phyloP scores from a whole-genome alignment of 2,797 vertebrate genomes.

The Lithobates pipiens region DNA sequence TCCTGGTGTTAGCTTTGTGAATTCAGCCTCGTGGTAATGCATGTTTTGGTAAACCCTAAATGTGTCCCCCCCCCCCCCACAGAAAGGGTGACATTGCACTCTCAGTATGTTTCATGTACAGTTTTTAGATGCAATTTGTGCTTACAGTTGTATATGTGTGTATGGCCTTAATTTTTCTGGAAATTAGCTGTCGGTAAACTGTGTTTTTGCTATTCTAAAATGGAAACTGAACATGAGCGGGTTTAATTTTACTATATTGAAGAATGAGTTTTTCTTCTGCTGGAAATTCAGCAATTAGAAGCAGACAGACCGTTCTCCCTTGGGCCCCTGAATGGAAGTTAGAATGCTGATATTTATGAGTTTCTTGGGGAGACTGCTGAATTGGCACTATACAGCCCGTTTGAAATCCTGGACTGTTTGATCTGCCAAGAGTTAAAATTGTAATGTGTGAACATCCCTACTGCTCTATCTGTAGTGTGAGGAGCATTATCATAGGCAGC shows the following conservation, averaged over 20 bases:
- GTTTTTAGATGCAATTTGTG: too few species aligned
- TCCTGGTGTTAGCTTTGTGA: too few species aligned
- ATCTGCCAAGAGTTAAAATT: constrained; percentile 44
- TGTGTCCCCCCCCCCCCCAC: too few species aligned
- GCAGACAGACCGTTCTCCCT: constrained; percentile 31
- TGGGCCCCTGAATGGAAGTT: constrained; percentile 43
- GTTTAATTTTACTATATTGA: constrained; percentile 8
- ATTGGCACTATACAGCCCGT: constrained; percentile 26
- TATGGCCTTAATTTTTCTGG: too few species aligned
- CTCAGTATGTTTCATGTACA: too few species aligned
- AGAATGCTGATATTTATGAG: constrained; percentile 41
- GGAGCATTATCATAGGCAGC: constrained; percentile 18
- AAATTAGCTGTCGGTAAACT: too few species aligned
- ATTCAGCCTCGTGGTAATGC: too few species aligned
- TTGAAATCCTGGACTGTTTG: constrained; percentile 46
- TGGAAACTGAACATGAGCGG: not conserved
- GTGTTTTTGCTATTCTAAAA: not conserved
- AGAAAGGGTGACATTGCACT: too few species aligned
- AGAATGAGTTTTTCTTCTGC: constrained; percentile 4
- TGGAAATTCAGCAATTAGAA: constrained; percentile 42
- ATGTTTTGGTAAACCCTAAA: too few species aligned
- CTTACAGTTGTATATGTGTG: not conserved
- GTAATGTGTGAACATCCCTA: constrained; percentile 7
- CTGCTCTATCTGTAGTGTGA: constrained; percentile 9
- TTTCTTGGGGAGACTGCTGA: constrained; percentile 41